Evolutionary conservation across 2,888 invertebrate genomes (phyloP).

Genomic region (Apodemia duryi): DNA sequence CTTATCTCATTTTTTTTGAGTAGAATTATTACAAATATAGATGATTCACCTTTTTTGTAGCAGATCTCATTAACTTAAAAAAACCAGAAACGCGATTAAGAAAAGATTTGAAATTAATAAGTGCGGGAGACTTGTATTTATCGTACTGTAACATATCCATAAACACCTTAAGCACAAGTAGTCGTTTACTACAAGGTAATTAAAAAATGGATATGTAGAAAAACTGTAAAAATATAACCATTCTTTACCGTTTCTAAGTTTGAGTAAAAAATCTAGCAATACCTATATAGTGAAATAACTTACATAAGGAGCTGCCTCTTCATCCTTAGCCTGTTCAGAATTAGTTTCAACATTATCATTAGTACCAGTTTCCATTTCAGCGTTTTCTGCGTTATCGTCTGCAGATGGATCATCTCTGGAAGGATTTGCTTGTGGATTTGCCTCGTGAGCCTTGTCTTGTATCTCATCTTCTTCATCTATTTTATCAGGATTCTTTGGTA

Average conservation of each 20-base stretch:
- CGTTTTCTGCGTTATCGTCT: slow-evolving; percentile 72
- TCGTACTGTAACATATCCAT: too few species aligned
- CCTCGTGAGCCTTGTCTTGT: slow-evolving; percentile 63
- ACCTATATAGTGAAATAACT: slow-evolving; percentile 37
- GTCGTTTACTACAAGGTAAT: too few species aligned
- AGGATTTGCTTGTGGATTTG: slow-evolving; percentile 74
- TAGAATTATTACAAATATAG: too few species aligned
- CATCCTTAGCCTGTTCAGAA: slow-evolving; percentile 65
- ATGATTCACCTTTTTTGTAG: too few species aligned
- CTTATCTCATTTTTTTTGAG: too few species aligned
- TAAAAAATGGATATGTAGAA: too few species aligned
- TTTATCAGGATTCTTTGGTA: slow-evolving; percentile 63
- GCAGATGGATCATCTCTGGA: slow-evolving; percentile 68
- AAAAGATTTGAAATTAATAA: too few species aligned
- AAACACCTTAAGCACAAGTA: too few species aligned
- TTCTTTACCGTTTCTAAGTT: background rate
- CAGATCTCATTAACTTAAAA: too few species aligned
- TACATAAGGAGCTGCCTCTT: slow-evolving; percentile 60
- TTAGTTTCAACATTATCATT: slow-evolving; percentile 74
- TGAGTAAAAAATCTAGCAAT: too few species aligned
- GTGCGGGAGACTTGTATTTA: too few species aligned
- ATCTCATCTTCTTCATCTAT: slow-evolving; percentile 62
- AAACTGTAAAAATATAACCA: background rate
- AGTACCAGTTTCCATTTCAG: slow-evolving; percentile 63
- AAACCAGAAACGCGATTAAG: too few species aligned